phyloP scores from a whole-genome alignment of 2,888 invertebrate species.

The Dusona sp. region DNA sequence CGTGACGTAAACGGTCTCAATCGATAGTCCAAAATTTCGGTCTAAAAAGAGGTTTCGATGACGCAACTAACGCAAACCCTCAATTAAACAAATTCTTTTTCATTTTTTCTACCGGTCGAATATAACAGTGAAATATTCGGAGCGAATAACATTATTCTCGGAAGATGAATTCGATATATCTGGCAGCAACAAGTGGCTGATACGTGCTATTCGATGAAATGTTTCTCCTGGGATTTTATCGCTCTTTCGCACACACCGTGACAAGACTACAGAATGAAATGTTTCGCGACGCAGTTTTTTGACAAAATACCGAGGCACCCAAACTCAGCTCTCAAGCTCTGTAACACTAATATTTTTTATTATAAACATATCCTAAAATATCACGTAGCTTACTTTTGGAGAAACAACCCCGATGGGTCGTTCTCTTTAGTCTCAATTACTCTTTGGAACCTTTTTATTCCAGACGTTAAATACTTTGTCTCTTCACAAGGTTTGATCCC shows the following conservation, averaged over 20 bases:
- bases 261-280: background rate
- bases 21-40: background rate
- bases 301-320: background rate
- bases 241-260: background rate
- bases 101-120: background rate
- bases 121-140: background rate
- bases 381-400: background rate
- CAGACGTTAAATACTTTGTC: background rate
- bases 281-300: background rate
- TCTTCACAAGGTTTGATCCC: background rate
- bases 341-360: background rate
- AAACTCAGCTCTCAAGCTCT: background rate
- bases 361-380: background rate
- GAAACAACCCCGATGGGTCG: background rate
- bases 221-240: background rate
- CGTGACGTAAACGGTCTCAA: background rate
- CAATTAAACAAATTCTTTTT: background rate
- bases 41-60: background rate
- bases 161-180: background rate
- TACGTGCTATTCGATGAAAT: background rate
- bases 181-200: constrained; percentile 6
- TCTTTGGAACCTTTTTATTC: background rate
- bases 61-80: background rate
- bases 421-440: background rate
- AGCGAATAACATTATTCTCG: background rate